Evolutionary conservation across 1,140 invertebrate species (phyloP), one percentile per base, ranked within the genome.

Genomic region (Habropoda laboriosa): DNA sequence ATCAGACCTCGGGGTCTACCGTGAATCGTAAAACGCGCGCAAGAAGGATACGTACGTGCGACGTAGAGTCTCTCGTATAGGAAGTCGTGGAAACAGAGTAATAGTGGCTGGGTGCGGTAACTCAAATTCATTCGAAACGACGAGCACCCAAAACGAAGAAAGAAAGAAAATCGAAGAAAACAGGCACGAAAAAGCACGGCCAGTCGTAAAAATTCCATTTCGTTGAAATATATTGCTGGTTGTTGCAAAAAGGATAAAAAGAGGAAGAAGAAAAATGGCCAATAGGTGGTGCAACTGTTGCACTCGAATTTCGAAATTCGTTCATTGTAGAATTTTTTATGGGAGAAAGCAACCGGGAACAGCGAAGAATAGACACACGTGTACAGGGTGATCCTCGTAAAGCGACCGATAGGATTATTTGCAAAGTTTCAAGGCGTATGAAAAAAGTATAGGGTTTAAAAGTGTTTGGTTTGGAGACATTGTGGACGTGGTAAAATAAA

Each of bases 1-100:
- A 68, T 84, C 76, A 74, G 76, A 83, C 63, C 75, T 79, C 61
- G 27, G 66, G 81, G 60, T 83, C 82, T 45, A 57, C 40, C 74
- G 40, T 68, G 61, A 61, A 58, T 78, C 75, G 68, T 83, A 83
- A 83, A 83, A 83, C 42, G 55, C 75, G 40, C 16, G 63, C n/a
- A 64, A 66, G 79, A 78, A 72, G 64, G 53, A 70, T 35, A 42
- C 60, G 38, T 49, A 72, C 49, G 79, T 47, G 35, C 38, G 63
- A 38, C 27, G 38, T 53, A 55, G n/a, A n/a, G 10, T 55, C 51
- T 66, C 38, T 45, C 51, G 6, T 55, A 7, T 21, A 71, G 51
- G 45, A 49, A 30, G 30, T 21, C 64, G 55, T 49, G 40, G 13
- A 66, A 77, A 38, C 38, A 4, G 30, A 67, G 42, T 30, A 70